Evolutionary conservation across 2,888 invertebrate species (phyloP).

Genomic region (Cacoxenus indagator): DNA sequence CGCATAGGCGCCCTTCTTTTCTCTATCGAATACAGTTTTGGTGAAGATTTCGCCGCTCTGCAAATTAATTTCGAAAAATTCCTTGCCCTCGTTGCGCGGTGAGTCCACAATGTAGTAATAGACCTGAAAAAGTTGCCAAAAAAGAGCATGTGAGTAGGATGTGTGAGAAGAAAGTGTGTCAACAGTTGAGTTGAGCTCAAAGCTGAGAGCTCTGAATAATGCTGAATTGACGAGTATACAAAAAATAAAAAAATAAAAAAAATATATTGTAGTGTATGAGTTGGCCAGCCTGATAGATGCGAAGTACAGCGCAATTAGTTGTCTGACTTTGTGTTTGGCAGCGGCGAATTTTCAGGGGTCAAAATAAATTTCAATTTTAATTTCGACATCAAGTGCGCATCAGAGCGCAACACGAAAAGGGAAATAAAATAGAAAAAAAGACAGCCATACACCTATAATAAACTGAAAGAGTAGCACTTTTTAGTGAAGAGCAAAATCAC

Average conservation of each 20-base stretch:
- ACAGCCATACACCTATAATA: not conserved
- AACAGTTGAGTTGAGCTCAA: not conserved
- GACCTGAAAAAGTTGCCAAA: too few species aligned
- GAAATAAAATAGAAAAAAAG: not conserved
- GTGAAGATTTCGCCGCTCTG: constrained; percentile 97
- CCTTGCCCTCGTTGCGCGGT: constrained; percentile 91
- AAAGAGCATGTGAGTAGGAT: not conserved
- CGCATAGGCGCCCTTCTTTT: constrained; percentile 97
- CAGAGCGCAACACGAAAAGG: not conserved
- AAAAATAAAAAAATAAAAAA: not conserved
- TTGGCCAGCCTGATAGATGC: not conserved
- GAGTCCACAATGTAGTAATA: constrained; percentile 95
- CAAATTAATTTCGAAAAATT: constrained; percentile 96
- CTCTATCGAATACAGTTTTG: constrained; percentile 95
- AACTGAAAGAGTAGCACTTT: not conserved
- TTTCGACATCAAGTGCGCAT: constrained; percentile 9
- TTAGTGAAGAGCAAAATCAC: not conserved
- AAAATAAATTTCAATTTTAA: constrained; percentile 10
- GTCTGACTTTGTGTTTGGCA: constrained; percentile 5
- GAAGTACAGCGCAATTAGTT: constrained; percentile 10
- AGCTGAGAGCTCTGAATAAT: not conserved
- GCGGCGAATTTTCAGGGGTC: not conserved
- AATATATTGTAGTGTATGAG: too few species aligned
- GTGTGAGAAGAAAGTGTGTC: constrained; percentile 17
- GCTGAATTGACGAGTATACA: constrained; percentile 8